phyloP scores from a whole-genome alignment of 2,113 vertebrate genomes.

The Pteruthius melanotis region DNA sequence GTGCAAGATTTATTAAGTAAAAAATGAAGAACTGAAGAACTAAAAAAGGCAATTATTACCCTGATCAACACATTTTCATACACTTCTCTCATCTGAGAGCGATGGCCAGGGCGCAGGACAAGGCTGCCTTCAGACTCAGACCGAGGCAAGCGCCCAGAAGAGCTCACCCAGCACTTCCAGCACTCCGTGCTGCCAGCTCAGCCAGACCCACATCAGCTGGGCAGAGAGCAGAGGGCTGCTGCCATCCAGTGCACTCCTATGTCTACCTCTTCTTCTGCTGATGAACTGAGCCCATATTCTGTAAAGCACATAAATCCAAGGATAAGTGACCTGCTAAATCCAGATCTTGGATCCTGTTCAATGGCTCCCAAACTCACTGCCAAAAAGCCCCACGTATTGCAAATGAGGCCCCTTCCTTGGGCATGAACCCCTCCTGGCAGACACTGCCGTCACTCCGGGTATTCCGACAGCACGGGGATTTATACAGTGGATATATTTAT shows the following conservation, averaged over 20 bases:
- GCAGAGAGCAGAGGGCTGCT: neutral
- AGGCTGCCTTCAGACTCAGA: rapidly evolving
- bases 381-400: neutral
- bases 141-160: neutral
- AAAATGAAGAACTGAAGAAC: neutral
- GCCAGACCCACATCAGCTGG: rapidly evolving
- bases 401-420: neutral
- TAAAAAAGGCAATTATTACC: neutral
- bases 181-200: rapidly evolving
- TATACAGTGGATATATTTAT: no score
- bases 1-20: neutral
- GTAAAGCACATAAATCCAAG: neutral
- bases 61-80: neutral
- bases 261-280: neutral
- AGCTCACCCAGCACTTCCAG: neutral
- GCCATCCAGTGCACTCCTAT: neutral
- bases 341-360: neutral
- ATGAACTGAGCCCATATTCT: neutral
- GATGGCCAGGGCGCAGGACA: neutral
- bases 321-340: neutral
- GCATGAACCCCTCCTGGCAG: neutral
- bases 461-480: neutral
- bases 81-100: neutral
- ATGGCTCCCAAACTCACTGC: neutral
- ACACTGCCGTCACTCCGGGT: rapidly evolving